A percentile compares a stretch with the other conserved stretches of the same genome.
Conservation (phyloP, 2,797 vertebrate genomes). For the Hylomyscus alleni region DNA sequence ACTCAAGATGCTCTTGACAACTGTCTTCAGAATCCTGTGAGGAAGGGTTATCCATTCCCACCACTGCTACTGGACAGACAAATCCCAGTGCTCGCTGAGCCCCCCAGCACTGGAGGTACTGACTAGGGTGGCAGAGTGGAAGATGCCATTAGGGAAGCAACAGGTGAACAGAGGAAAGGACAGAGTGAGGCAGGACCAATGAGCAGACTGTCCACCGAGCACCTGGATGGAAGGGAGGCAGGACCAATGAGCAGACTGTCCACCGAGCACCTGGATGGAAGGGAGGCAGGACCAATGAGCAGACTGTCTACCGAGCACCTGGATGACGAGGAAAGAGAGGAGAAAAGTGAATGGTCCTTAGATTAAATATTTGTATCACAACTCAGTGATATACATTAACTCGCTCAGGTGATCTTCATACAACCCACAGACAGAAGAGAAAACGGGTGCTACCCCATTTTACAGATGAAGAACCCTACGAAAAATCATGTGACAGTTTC, state of each 20-base stretch:
- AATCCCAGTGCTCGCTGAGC: too few relatives aligned
- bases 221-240: not conserved
- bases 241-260: not conserved
- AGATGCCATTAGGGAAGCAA: not conserved
- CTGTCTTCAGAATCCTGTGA: conserved; percentile 13
- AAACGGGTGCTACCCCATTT: not conserved
- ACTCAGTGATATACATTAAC: not conserved
- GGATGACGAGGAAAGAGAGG: not conserved
- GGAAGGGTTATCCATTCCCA: not conserved
- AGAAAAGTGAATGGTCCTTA: not conserved
- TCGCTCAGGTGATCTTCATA: not conserved
- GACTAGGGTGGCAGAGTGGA: not conserved
- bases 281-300: not conserved
- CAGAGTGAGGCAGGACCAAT: not conserved
- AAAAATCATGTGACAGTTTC: not conserved
- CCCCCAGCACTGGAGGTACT: not conserved
- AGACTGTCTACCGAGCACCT: not conserved
- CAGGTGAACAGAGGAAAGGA: not conserved
- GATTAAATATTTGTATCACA: not conserved
- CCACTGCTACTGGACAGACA: not conserved
- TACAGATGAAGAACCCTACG: not conserved
- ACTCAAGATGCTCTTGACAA: not conserved
- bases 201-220: not conserved
- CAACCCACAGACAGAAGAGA: not conserved
- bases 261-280: not conserved